Conservation (phyloP, 1,140 invertebrate genomes). For the Lamellibrachia luymesi region DNA sequence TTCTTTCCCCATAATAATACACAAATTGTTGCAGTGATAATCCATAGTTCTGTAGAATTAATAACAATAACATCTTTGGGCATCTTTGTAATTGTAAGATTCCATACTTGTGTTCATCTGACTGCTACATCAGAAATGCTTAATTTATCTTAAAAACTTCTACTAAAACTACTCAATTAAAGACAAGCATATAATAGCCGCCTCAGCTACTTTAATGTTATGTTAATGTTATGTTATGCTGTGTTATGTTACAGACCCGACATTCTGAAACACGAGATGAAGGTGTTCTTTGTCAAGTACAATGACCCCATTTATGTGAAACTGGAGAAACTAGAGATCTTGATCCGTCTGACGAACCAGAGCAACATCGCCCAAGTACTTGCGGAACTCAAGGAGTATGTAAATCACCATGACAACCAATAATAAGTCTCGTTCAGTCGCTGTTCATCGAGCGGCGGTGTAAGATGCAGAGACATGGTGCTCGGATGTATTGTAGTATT, state of each 20-base stretch:
- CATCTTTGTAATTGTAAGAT: neutral
- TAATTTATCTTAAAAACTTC: no score
- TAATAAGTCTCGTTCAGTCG: neutral
- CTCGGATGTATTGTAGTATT: no score
- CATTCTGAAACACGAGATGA: slow-evolving; percentile 99
- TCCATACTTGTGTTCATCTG: neutral
- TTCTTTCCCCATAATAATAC: no score
- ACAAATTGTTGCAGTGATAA: no score
- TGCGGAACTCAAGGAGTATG: slow-evolving; percentile 91
- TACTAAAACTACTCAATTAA: no score
- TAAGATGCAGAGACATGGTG: no score
- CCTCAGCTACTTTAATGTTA: neutral
- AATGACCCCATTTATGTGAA: slow-evolving; percentile 99
- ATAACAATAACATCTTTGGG: neutral
- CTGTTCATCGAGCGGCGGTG: no score
- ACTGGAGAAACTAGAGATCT: slow-evolving; percentile 98
- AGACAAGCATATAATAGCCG: no score
- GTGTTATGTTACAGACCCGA: slow-evolving; percentile 69
- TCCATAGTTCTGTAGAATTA: no score
- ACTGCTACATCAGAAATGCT: neutral
- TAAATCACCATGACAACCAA: neutral
- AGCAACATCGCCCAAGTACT: slow-evolving; percentile 98
- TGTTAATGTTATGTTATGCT: neutral
- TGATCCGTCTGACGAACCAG: slow-evolving; percentile 97
- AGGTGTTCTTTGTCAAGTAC: slow-evolving; percentile 99